phyloP scores from a whole-genome alignment of 2,113 vertebrate species.

The Pyrgilauda ruficollis region DNA sequence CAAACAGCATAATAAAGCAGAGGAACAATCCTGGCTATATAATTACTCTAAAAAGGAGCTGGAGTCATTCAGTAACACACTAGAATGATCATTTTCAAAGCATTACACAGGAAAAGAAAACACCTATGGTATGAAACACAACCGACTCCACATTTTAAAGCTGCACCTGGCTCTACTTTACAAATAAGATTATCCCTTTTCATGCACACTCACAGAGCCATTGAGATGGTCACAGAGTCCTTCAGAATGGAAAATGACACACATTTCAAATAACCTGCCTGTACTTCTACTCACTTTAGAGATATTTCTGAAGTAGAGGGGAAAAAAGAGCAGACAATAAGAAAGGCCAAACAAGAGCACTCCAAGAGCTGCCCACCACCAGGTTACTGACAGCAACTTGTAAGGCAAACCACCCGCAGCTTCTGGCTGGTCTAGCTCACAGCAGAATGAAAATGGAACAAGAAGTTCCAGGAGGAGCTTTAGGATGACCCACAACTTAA shows the following conservation, averaged over 20 bases:
- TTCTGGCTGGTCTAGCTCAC: not conserved
- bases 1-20: not conserved
- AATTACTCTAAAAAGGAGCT: not conserved
- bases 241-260: not conserved
- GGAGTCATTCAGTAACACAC: not conserved
- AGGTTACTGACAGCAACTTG: not conserved
- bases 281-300: not conserved
- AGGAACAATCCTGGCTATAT: not conserved
- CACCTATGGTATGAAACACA: not conserved
- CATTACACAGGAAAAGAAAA: not conserved
- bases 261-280: not conserved
- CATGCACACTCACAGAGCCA: not conserved
- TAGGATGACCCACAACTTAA: not conserved
- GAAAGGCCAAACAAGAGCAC: not conserved
- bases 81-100: not conserved
- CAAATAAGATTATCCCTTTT: not conserved
- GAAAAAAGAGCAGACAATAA: not conserved
- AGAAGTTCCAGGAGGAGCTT: not conserved
- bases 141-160: not conserved
- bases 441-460: not conserved
- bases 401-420: not conserved
- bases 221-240: not conserved
- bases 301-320: not conserved
- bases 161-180: not conserved
- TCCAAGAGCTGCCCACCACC: not conserved